Evolutionary conservation across 1,140 invertebrate genomes (phyloP).

Genomic region (Drosophila orena): DNA sequence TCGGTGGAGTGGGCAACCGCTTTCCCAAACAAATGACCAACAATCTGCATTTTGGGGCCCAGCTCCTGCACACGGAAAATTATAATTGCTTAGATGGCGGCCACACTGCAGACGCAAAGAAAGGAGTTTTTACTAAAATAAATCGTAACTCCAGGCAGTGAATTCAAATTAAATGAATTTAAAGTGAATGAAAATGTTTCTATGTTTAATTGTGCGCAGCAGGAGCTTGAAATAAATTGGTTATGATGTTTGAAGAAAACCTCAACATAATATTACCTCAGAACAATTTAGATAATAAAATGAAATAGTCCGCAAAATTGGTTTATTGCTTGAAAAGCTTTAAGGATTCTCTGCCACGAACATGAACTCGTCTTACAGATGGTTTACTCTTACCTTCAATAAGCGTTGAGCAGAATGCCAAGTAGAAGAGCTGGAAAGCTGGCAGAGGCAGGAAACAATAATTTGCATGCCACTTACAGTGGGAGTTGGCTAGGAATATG

Average conservation of each 20-base stretch:
- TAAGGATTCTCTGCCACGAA: slow-evolving; percentile 9
- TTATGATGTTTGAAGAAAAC: no score
- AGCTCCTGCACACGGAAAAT: slow-evolving; percentile 32
- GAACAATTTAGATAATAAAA: no score
- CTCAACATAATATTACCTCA: no score
- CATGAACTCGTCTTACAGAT: slow-evolving; percentile 41
- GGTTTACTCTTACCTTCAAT: slow-evolving; percentile 64
- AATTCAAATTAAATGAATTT: no score
- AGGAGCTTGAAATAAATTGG: no score
- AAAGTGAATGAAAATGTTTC: no score
- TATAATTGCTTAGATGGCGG: slow-evolving; percentile 60
- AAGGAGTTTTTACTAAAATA: neutral
- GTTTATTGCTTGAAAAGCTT: neutral
- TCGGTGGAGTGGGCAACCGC: slow-evolving; percentile 18
- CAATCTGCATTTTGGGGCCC: slow-evolving; percentile 59
- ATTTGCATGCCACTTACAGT: slow-evolving; percentile 66
- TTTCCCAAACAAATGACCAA: slow-evolving; percentile 61
- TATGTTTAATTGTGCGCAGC: no score
- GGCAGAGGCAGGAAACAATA: slow-evolving; percentile 23
- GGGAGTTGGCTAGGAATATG: slow-evolving; percentile 19
- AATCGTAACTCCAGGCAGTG: neutral
- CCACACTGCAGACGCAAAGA: neutral
- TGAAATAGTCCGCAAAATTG: neutral
- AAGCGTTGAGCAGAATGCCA: slow-evolving; percentile 43
- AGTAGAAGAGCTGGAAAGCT: slow-evolving; percentile 39